Percentiles rank a stretch among this genome's conserved stretches.
phyloP scores from a whole-genome alignment of 2,113 vertebrate genomes.

The Trematocara unimaculatum region DNA sequence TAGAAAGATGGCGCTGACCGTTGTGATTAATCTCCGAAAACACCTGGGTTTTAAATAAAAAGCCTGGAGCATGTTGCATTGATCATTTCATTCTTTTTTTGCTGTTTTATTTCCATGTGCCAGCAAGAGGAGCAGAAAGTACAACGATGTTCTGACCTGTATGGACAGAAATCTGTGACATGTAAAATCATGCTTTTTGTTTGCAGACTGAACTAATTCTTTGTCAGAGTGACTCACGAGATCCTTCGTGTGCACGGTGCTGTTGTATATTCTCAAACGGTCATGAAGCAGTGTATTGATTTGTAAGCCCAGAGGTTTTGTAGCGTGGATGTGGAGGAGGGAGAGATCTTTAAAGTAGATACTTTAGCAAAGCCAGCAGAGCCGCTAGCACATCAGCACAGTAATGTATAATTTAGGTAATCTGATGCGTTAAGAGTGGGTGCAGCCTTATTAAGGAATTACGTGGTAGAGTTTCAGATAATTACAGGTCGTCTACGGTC shows the following conservation, averaged over 20 bases:
- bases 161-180: not conserved
- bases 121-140: not conserved
- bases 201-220: not conserved
- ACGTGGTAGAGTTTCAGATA: slow-evolving; percentile 30
- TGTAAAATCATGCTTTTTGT: not conserved
- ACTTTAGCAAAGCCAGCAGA: slow-evolving; percentile 27
- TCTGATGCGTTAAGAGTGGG: slow-evolving; percentile 13
- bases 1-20: not conserved
- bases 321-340: not conserved
- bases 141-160: not conserved
- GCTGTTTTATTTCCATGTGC: not conserved
- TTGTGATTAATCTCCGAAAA: not conserved
- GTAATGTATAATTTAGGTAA: slow-evolving; percentile 45
- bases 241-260: not conserved
- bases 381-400: slow-evolving; percentile 22
- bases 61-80: not conserved
- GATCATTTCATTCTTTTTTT: not conserved
- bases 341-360: not conserved
- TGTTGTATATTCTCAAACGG: not conserved
- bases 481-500: slow-evolving; percentile 29
- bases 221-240: not conserved
- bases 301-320: not conserved
- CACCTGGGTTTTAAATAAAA: not conserved
- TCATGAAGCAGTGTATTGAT: not conserved
- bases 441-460: slow-evolving; percentile 32